These are phyloP conservation scores for Polia nebulosa DNA, from an alignment of 2,888 invertebrate genomes.

Conservation along the genomic window DNA sequence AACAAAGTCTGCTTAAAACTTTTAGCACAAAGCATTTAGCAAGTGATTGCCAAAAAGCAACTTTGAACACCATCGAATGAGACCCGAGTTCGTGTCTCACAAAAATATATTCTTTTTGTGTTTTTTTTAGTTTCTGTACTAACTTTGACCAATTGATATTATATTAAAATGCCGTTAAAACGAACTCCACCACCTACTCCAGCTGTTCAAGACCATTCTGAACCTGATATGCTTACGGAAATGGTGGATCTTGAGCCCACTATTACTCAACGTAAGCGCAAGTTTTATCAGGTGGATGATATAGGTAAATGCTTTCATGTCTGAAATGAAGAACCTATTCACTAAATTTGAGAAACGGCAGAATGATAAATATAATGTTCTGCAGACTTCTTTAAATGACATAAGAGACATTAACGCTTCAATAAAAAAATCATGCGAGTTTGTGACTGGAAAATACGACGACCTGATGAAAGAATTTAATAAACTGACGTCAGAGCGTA, in stretches of 20 bases:
- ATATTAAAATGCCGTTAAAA: no score
- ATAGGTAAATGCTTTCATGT: constrained; percentile 3
- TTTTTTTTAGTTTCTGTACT: no score
- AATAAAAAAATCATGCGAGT: constrained; percentile 3
- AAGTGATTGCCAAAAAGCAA: no score
- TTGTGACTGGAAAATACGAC: not conserved
- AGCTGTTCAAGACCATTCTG: not conserved
- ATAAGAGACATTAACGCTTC: constrained; percentile 4
- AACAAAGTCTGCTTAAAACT: no score
- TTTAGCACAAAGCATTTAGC: no score
- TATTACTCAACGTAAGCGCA: constrained; percentile 1
- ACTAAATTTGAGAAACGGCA: constrained; percentile 2
- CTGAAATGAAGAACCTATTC: constrained; percentile 1
- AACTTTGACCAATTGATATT: no score
- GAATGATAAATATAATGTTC: constrained; percentile 7
- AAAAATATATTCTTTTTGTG: no score
- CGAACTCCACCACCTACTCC: no score
- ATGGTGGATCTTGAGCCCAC: not conserved
- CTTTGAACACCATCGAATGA: no score
- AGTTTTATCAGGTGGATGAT: not conserved
- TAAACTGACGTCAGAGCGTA: constrained; percentile 6
- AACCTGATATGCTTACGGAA: constrained; percentile 4
- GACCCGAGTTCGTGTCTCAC: no score
- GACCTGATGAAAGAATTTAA: constrained; percentile 6
- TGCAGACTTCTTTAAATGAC: not conserved